phyloP scores from a whole-genome alignment of 2,888 invertebrate species.

The Coremacera marginata region DNA sequence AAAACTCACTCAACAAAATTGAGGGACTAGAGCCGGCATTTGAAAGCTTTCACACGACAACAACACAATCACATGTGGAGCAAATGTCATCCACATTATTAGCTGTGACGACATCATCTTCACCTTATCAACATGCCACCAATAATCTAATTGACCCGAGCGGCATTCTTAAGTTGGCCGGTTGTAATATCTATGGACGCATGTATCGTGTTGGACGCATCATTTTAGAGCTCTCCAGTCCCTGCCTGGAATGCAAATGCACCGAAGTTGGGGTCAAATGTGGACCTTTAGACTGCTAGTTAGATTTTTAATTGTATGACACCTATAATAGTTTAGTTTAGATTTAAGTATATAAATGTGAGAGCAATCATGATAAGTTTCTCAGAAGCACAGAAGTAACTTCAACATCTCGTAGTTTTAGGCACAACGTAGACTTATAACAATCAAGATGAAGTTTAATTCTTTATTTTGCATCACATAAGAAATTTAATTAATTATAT shows the following conservation, averaged over 20 bases:
- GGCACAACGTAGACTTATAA: too few species aligned
- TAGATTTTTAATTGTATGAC: slow-evolving; percentile 44
- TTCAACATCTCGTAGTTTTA: too few species aligned
- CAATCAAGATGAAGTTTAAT: too few species aligned
- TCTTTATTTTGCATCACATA: too few species aligned
- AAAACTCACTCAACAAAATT: slow-evolving; percentile 55
- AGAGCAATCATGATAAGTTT: background rate
- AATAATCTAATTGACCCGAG: slow-evolving; percentile 64
- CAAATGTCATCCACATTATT: slow-evolving; percentile 36
- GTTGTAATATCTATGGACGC: slow-evolving; percentile 90
- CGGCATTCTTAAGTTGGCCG: slow-evolving; percentile 81
- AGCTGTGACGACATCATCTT: slow-evolving; percentile 36
- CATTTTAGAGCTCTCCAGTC: slow-evolving; percentile 84
- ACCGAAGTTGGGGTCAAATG: slow-evolving; percentile 90
- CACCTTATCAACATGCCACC: slow-evolving; percentile 21
- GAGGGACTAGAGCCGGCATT: slow-evolving; percentile 51
- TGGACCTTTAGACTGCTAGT: slow-evolving; percentile 74
- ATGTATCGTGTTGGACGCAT: slow-evolving; percentile 88
- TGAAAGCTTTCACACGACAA: slow-evolving; percentile 34
- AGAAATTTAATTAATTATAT: too few species aligned
- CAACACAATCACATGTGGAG: slow-evolving; percentile 34
- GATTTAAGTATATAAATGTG: background rate
- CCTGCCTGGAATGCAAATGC: slow-evolving; percentile 88
- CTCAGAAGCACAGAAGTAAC: background rate
- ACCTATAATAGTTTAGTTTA: background rate